Conservation (phyloP, 2,888 invertebrate species). For the Shargacucullia verbasci region DNA sequence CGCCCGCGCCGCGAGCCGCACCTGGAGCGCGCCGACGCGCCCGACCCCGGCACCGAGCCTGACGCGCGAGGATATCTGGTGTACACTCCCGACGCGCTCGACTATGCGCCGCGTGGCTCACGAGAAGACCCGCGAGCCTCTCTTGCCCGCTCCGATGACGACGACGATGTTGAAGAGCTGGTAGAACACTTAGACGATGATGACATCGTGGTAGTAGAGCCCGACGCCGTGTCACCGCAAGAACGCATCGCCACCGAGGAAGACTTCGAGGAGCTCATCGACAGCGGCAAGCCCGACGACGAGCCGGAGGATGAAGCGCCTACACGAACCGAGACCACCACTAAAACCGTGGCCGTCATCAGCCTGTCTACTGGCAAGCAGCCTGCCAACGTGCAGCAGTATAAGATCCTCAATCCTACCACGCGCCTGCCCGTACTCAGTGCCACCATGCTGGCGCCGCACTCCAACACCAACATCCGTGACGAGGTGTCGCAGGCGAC, state of each 20-base stretch:
- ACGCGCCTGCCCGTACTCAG: conserved; percentile 79
- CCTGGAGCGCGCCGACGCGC: conserved; percentile 72
- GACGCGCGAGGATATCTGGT: conserved; percentile 90
- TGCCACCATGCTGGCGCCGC: conserved; percentile 69
- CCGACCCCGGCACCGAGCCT: conserved; percentile 82
- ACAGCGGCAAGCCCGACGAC: conserved; percentile 90
- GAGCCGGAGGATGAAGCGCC: conserved; percentile 80
- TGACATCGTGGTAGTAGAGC: conserved; percentile 90
- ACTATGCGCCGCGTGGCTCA: conserved; percentile 71
- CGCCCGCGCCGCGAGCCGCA: conserved; percentile 80
- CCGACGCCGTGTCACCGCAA: conserved; percentile 89
- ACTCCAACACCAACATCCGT: conserved; percentile 82
- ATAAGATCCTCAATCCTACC: conserved; percentile 79
- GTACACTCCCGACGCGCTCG: conserved; percentile 90
- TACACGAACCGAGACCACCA: conserved; percentile 86
- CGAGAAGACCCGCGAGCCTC: conserved; percentile 80
- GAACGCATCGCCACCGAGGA: conserved; percentile 91
- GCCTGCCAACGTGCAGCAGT: conserved; percentile 80
- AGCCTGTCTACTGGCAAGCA: conserved; percentile 84
- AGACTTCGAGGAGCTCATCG: conserved; percentile 91
- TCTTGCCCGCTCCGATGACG: conserved; percentile 74
- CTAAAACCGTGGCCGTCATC: conserved; percentile 87
- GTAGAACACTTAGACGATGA: conserved; percentile 87
- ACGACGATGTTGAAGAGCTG: conserved; percentile 77
- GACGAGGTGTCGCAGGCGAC: conserved; percentile 90